These are phyloP conservation scores for Spatulosminthurus flaviceps DNA, from an alignment of 2,888 invertebrate genomes.

Conservation along the genomic window DNA sequence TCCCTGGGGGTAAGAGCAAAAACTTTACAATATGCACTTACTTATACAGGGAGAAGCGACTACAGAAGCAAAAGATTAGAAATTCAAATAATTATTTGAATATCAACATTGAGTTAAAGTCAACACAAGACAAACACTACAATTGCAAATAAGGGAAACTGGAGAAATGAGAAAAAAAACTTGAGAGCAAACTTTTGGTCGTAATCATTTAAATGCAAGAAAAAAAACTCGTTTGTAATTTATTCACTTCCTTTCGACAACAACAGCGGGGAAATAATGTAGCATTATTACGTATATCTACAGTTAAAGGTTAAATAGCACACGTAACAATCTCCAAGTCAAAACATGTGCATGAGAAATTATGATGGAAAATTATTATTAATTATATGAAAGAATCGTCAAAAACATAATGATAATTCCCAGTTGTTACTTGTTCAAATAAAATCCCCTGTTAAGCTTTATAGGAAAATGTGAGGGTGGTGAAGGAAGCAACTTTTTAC, in stretches of 20 bases:
- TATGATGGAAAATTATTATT: too few relatives aligned
- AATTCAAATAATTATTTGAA: slow-evolving; percentile 14
- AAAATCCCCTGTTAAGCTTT: neutral
- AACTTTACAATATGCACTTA: too few relatives aligned
- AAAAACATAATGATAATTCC: slow-evolving; percentile 2
- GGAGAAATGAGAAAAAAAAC: neutral
- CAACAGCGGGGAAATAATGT: slow-evolving; percentile 33
- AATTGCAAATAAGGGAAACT: slow-evolving; percentile 30
- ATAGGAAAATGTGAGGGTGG: neutral
- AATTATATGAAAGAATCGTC: too few relatives aligned
- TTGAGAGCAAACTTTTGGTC: neutral
- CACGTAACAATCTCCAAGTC: too few relatives aligned
- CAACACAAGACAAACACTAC: neutral
- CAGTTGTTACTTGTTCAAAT: neutral
- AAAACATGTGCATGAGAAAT: too few relatives aligned
- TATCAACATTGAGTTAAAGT: neutral
- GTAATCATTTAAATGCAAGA: slow-evolving; percentile 3
- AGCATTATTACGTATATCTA: too few relatives aligned
- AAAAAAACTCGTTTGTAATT: slow-evolving; percentile 44
- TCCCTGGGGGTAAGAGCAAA: too few relatives aligned
- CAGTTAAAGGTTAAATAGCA: too few relatives aligned
- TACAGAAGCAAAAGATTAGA: too few relatives aligned
- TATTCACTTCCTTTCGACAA: slow-evolving; percentile 34
- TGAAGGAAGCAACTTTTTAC: too few relatives aligned
- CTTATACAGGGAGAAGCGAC: neutral